These are phyloP conservation scores for Enteromius fasciolatus DNA, from an alignment of 2,797 vertebrate species.

Conservation along the genomic window DNA sequence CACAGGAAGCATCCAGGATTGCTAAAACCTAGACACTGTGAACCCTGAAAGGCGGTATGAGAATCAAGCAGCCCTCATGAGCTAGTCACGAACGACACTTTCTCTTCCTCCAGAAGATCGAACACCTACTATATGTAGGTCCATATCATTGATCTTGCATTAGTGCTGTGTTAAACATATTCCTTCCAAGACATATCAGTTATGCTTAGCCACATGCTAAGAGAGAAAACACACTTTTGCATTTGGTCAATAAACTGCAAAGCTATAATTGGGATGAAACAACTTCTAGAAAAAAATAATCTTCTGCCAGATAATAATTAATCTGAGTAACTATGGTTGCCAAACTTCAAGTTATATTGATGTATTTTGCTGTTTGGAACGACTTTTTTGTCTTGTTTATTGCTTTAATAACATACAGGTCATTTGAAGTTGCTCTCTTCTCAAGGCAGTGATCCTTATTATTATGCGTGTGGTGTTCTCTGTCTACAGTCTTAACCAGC, in stretches of 20 bases:
- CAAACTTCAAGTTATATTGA: neutral
- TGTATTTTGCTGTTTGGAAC: neutral
- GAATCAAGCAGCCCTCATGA: constrained; percentile 10
- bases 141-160: constrained; percentile 18
- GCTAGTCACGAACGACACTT: neutral
- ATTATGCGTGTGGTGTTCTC: constrained; percentile 14
- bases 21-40: neutral
- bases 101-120: constrained; percentile 1
- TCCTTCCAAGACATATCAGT: neutral
- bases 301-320: neutral
- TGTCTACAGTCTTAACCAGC: constrained; percentile 25
- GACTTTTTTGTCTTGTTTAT: neutral
- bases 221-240: neutral
- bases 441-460: neutral
- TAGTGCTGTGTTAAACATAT: constrained; percentile 11
- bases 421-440: constrained; percentile 6
- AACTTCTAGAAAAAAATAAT: neutral
- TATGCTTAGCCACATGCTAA: constrained; percentile 4
- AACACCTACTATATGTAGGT: neutral
- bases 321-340: neutral
- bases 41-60: constrained; percentile 13
- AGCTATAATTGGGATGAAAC: neutral
- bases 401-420: neutral
- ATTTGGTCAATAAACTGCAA: neutral
- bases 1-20: constrained; percentile 23